Percentiles rank a stretch among this genome's conserved stretches.
phyloP scores from a whole-genome alignment of 2,888 invertebrate species.

The Diarsia rubi region DNA sequence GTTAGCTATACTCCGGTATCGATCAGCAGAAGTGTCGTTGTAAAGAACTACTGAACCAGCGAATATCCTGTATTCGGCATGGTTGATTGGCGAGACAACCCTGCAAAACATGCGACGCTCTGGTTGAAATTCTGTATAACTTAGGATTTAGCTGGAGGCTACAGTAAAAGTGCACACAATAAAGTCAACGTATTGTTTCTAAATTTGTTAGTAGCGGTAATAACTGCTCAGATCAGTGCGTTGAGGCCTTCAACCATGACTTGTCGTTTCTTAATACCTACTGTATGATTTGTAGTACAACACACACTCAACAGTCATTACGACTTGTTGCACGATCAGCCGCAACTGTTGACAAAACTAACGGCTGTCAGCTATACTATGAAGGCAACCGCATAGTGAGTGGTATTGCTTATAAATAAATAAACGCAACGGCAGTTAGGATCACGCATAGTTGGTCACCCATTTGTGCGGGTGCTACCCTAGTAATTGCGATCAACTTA shows the following conservation, averaged over 20 bases:
- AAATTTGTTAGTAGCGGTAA: neutral
- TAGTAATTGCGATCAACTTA: neutral
- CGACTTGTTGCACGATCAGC: neutral
- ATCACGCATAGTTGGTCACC: neutral
- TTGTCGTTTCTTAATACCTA: neutral
- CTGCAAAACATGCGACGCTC: conserved; percentile 36
- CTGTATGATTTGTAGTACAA: neutral
- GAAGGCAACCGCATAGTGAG: neutral
- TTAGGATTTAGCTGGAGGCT: neutral
- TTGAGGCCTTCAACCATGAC: neutral
- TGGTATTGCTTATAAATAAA: neutral
- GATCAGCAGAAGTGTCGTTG: conserved; percentile 56
- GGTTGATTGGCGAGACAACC: conserved; percentile 23
- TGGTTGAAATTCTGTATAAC: neutral
- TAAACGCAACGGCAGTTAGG: neutral
- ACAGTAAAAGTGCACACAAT: neutral
- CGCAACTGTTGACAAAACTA: neutral
- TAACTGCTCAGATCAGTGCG: neutral
- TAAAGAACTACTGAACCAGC: conserved; percentile 64
- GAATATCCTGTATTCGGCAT: conserved; percentile 65
- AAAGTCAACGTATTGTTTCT: too few relatives aligned
- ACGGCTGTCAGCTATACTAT: neutral
- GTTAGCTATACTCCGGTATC: conserved; percentile 66
- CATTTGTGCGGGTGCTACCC: neutral
- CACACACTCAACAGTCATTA: neutral